Evolutionary conservation across 1,140 invertebrate species (phyloP).

Genomic region (Lepidotrigona ventralis): DNA sequence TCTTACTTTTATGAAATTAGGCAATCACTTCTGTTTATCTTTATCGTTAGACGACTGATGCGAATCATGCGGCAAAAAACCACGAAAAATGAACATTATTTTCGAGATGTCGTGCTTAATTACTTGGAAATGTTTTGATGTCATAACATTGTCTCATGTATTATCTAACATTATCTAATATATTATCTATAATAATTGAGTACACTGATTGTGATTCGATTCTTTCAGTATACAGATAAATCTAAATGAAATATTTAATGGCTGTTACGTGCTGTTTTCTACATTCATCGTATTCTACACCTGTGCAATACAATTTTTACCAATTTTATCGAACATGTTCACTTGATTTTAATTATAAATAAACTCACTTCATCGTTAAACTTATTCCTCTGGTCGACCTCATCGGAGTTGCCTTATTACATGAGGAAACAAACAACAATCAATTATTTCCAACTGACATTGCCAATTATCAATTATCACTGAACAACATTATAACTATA

Average conservation of each 20-base stretch:
- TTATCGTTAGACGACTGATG: slow-evolving; percentile 16
- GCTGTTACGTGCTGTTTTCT: not conserved
- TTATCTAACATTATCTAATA: not conserved
- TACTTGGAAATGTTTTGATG: not conserved
- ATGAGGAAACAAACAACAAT: slow-evolving; percentile 9
- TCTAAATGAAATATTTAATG: not conserved
- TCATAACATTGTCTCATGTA: not conserved
- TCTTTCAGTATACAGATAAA: not conserved
- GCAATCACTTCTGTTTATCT: slow-evolving; percentile 12
- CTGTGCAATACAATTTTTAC: not conserved
- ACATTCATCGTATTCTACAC: not conserved
- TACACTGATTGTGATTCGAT: not conserved
- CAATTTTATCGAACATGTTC: not conserved
- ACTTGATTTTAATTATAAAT: not conserved
- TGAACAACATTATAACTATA: not conserved
- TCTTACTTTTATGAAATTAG: slow-evolving; percentile 5
- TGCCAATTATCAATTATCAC: slow-evolving; percentile 38
- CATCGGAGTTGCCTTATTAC: too few species aligned
- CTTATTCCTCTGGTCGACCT: too few species aligned
- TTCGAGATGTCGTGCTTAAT: not conserved
- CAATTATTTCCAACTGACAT: slow-evolving; percentile 9
- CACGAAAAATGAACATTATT: not conserved
- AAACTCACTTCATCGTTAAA: not conserved
- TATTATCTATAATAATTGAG: not conserved
- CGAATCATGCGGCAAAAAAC: not conserved